Evolutionary conservation across 2,888 invertebrate species (phyloP).

Genomic region (Flexamia atlantica): DNA sequence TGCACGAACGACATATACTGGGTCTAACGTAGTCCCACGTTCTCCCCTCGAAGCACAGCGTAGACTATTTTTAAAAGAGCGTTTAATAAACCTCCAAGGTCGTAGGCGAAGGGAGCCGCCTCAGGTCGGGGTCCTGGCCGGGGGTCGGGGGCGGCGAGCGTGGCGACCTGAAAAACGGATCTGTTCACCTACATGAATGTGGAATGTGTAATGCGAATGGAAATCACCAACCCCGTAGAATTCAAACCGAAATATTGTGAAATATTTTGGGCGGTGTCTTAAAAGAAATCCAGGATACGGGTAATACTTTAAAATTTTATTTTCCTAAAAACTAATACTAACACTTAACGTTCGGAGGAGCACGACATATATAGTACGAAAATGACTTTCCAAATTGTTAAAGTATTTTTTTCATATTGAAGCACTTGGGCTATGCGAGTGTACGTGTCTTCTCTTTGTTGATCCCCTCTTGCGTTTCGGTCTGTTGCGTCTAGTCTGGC

Average conservation of each 20-base stretch:
- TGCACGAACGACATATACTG: neutral
- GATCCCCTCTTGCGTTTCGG: neutral
- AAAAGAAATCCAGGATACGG: neutral
- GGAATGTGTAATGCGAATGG: too few relatives aligned
- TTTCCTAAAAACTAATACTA: neutral
- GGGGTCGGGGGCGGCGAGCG: neutral
- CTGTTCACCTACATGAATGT: neutral
- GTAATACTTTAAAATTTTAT: neutral
- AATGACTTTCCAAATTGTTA: neutral
- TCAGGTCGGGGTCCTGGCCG: neutral
- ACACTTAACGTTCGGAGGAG: neutral
- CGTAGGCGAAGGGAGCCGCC: constrained; percentile 21
- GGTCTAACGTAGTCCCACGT: constrained; percentile 3
- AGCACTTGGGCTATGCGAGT: too few relatives aligned
- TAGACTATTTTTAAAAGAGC: constrained; percentile 33
- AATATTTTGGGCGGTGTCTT: neutral
- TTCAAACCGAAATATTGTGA: neutral
- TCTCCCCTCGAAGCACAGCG: constrained; percentile 28
- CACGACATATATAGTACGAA: neutral
- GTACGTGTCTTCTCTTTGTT: neutral
- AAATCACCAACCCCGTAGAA: neutral
- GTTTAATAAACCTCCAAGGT: constrained; percentile 15
- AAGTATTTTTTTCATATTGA: neutral
- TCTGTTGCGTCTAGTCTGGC: neutral
- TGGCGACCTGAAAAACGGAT: neutral